phyloP scores from a whole-genome alignment of 2,113 vertebrate genomes.

The Muscicapa adusta region DNA sequence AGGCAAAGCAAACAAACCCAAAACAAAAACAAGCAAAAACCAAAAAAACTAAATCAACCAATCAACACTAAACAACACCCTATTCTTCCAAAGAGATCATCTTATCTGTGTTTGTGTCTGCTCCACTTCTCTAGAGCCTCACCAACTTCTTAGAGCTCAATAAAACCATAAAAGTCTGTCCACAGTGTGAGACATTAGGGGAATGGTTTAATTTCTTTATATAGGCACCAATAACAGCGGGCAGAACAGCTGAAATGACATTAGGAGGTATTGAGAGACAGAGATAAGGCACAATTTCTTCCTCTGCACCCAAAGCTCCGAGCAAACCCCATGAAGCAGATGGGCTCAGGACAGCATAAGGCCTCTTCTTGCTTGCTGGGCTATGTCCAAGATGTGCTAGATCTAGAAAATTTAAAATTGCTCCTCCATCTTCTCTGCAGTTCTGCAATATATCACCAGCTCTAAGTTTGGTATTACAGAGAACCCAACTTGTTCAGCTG shows the following conservation, averaged over 20 bases:
- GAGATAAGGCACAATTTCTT: neutral
- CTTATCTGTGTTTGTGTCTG: neutral
- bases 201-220: neutral
- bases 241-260: neutral
- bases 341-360: neutral
- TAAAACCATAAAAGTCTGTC: neutral
- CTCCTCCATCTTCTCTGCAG: neutral
- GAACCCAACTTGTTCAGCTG: neutral
- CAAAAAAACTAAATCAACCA: neutral
- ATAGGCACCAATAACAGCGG: accelerated
- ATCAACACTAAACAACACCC: neutral
- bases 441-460: neutral
- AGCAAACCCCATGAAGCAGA: neutral
- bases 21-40: neutral
- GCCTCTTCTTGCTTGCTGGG: neutral
- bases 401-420: neutral
- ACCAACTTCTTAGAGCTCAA: neutral
- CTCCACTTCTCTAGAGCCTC: neutral
- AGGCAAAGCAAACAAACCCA: neutral
- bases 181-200: neutral
- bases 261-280: neutral
- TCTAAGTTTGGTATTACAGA: neutral
- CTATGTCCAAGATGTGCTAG: neutral
- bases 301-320: neutral
- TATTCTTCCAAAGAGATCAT: neutral